phyloP scores from a whole-genome alignment of 64 coral and sea anemone genomes.

The Astreopora myriophthalma region DNA sequence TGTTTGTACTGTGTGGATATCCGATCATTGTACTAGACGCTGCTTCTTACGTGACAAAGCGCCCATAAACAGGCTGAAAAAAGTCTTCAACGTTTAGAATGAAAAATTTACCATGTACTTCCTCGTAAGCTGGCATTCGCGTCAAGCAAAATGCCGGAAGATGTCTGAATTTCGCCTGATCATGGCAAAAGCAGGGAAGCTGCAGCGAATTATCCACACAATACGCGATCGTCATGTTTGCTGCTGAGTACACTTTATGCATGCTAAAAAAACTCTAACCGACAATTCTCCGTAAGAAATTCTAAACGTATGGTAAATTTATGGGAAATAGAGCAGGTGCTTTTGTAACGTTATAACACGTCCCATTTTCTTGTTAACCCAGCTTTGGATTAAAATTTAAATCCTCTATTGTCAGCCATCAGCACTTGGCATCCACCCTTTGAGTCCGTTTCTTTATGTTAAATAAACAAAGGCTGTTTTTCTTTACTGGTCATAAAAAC shows the following conservation, averaged over 20 bases:
- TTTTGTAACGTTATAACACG: background rate
- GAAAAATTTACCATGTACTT: background rate
- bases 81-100: background rate
- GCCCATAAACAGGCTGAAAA: background rate
- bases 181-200: background rate
- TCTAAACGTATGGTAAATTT: too few species aligned
- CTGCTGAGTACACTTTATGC: background rate
- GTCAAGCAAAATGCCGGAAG: background rate
- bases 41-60: too few species aligned
- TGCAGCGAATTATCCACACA: too few species aligned
- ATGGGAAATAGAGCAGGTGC: too few species aligned
- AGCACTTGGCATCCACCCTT: background rate
- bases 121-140: background rate
- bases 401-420: background rate
- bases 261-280: too few species aligned
- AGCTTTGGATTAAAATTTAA: background rate
- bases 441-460: background rate
- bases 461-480: too few species aligned
- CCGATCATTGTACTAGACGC: too few species aligned
- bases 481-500: too few species aligned
- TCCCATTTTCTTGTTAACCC: background rate
- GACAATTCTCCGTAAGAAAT: too few species aligned
- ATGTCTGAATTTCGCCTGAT: background rate
- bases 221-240: background rate
- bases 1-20: too few species aligned